These are phyloP conservation scores for Platypus cylindrus DNA, from an alignment of 2,888 invertebrate species.

Conservation along the genomic window DNA sequence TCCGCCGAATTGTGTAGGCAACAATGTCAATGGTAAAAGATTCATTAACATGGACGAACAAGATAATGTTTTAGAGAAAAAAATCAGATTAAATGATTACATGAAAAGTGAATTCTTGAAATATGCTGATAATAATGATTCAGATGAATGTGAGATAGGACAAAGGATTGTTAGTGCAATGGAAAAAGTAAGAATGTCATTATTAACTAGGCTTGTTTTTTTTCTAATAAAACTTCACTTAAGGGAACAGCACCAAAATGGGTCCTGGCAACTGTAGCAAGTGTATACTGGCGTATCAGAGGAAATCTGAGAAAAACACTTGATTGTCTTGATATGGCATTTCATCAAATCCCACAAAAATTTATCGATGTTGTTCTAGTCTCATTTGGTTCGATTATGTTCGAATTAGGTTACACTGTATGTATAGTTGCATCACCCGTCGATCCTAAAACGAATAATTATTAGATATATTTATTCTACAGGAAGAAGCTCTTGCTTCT, in stretches of 20 bases:
- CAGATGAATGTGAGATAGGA: slow-evolving; percentile 59
- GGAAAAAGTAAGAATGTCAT: slow-evolving; percentile 40
- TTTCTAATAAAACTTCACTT: too few relatives aligned
- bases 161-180: slow-evolving; percentile 62
- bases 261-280: slow-evolving; percentile 59
- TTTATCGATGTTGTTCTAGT: slow-evolving; percentile 54
- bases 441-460: background rate
- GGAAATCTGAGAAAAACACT: slow-evolving; percentile 55
- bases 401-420: slow-evolving; percentile 50
- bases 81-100: slow-evolving; percentile 24
- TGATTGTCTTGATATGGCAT: slow-evolving; percentile 54
- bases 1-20: slow-evolving; percentile 51
- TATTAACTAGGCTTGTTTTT: slow-evolving; percentile 1
- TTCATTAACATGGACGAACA: slow-evolving; percentile 31
- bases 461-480: slow-evolving; percentile 15
- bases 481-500: slow-evolving; percentile 49
- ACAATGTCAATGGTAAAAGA: slow-evolving; percentile 29
- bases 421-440: background rate
- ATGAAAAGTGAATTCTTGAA: slow-evolving; percentile 28
- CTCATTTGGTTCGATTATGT: slow-evolving; percentile 55
- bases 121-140: slow-evolving; percentile 31
- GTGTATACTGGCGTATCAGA: slow-evolving; percentile 65
- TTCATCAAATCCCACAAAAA: slow-evolving; percentile 42
- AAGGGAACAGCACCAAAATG: slow-evolving; percentile 64
- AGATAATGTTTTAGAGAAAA: slow-evolving; percentile 22